Conservation (phyloP, 2,888 invertebrate genomes). For the Dichetophora obliterata region DNA sequence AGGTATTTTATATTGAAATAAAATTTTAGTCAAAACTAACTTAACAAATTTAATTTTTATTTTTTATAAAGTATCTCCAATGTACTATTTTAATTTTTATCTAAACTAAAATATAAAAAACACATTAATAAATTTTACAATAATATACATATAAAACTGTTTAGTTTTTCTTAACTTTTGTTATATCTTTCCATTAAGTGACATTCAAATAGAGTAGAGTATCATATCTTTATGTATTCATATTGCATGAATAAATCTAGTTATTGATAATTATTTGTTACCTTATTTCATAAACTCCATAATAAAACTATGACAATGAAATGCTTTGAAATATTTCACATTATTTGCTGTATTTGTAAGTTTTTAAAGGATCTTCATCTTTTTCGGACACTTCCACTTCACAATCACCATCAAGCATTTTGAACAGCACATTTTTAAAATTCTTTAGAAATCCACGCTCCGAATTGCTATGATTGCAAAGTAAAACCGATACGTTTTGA, state of each 20-base stretch:
- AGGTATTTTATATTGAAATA: slow-evolving; percentile 2
- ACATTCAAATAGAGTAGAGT: neutral
- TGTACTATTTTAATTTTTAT: slow-evolving; percentile 28
- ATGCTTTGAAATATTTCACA: neutral
- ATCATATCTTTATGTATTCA: too few species aligned
- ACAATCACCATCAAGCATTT: slow-evolving; percentile 66
- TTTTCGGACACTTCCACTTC: slow-evolving; percentile 77
- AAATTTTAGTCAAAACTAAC: neutral
- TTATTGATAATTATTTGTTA: neutral
- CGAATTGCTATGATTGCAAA: slow-evolving; percentile 94
- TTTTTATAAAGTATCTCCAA: slow-evolving; percentile 16
- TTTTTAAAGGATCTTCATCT: slow-evolving; percentile 84
- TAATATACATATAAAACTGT: slow-evolving; percentile 5
- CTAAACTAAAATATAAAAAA: neutral
- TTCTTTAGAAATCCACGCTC: slow-evolving; percentile 86
- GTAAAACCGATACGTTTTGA: slow-evolving; percentile 82
- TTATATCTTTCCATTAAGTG: neutral
- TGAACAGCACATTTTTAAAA: slow-evolving; percentile 71
- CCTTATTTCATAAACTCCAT: neutral
- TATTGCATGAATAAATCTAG: too few species aligned
- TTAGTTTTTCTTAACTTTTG: neutral
- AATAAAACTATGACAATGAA: slow-evolving; percentile 2
- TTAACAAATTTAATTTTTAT: neutral
- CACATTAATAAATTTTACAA: slow-evolving; percentile 15
- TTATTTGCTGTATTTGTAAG: slow-evolving; percentile 60